A percentile compares a stretch with the other conserved stretches of the same genome.
phyloP scores from a whole-genome alignment of 2,113 vertebrate species.

The Arvicanthis niloticus region DNA sequence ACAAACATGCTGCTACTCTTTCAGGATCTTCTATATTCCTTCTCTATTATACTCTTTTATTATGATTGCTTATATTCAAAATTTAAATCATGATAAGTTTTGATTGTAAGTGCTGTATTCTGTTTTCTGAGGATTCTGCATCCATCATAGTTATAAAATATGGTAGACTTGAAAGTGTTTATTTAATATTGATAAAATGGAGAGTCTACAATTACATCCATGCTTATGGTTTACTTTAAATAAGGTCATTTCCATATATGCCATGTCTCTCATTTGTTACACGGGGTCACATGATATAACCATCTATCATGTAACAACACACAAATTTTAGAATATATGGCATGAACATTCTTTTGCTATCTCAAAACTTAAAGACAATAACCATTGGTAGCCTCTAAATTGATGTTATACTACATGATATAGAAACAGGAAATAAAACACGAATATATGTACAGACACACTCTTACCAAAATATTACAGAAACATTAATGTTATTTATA shows the following conservation, averaged over 20 bases:
- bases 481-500: background rate
- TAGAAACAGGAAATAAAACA: background rate
- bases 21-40: no score
- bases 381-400: background rate
- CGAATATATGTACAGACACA: background rate
- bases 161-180: background rate
- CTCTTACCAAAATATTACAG: background rate
- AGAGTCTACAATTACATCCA: background rate
- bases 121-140: background rate
- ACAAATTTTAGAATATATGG: background rate
- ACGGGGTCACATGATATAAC: background rate
- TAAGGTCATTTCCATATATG: background rate
- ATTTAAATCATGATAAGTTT: no score
- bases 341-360: background rate
- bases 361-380: background rate
- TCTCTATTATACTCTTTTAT: no score
- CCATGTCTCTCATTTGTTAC: background rate
- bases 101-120: background rate
- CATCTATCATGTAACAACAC: background rate
- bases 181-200: background rate
- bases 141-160: background rate
- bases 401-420: background rate
- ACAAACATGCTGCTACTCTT: no score
- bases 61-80: no score
- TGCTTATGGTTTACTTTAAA: background rate